Percentiles rank a stretch among this genome's conserved stretches.
Evolutionary conservation across 2,113 vertebrate genomes (phyloP).

Genomic region (Phaethornis superciliosus): DNA sequence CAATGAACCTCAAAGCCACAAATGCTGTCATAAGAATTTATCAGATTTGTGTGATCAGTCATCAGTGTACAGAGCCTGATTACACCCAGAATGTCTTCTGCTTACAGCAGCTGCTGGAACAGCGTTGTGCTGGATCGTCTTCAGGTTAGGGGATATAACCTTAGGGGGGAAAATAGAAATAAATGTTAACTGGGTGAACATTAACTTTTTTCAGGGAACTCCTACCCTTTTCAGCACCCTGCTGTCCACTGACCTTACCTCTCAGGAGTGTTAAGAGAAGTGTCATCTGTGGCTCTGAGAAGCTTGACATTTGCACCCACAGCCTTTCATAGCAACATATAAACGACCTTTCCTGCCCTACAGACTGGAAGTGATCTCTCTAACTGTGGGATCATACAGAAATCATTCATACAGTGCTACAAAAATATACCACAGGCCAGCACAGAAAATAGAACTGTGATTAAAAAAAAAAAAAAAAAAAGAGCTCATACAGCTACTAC

Average conservation of each 20-base stretch:
- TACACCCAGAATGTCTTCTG: not conserved
- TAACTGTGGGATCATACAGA: slow-evolving; percentile 1
- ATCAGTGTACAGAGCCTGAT: not conserved
- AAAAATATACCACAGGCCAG: not conserved
- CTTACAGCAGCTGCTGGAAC: slow-evolving; percentile 16
- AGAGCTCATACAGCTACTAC: not conserved
- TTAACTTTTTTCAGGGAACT: not conserved
- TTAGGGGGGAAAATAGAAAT: not conserved
- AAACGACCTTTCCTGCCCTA: slow-evolving; percentile 8
- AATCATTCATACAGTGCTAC: not conserved
- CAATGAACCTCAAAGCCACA: slow-evolving; percentile 50
- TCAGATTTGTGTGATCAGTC: slow-evolving; percentile 21
- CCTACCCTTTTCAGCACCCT: not conserved
- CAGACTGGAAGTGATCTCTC: not conserved
- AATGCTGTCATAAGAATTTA: slow-evolving; percentile 55
- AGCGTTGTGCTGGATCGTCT: not conserved
- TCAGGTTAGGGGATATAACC: not conserved
- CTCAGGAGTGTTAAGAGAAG: not conserved
- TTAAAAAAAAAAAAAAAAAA: not conserved
- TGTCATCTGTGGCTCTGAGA: not conserved
- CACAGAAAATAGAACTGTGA: not conserved
- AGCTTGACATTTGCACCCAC: not conserved
- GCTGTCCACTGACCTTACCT: not conserved
- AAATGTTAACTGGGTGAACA: not conserved
- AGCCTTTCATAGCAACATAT: not conserved